Evolutionary conservation across 2,797 vertebrate genomes (phyloP), one percentile per base, ranked within the genome.

Genomic region (Epinephelus coioides): DNA sequence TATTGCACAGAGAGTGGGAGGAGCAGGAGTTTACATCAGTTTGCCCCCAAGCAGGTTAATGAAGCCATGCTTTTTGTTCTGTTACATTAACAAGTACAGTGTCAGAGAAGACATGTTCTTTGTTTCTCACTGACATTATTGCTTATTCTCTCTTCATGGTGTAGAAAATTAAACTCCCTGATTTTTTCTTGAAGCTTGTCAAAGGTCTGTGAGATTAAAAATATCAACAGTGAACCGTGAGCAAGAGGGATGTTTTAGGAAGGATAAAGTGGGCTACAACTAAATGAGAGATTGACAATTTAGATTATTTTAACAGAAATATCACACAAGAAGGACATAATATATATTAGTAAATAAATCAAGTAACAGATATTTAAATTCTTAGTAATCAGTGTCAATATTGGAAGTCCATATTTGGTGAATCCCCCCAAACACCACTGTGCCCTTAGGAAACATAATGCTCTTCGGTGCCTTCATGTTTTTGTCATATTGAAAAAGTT

Each of bases 121-220:
- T 69, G 65, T 49, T 17, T 47, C 27, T 6, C 40, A 27, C 6
- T 21, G n/a, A 53, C 21, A 61, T 89, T 89, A 89, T 89, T 91
- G 88, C 89, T 87, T 83, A 0, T 79, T 76, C 9, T 76, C 25
- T 77, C 25, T 55, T 73, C 19, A 17, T 18, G 5, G 2, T 27
- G 21, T 40, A 17, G 8, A 84, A 82, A 13, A 21, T 73, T 19
- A 70, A 78, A 77, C 53, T 88, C 84, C 89, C 83, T 91, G 89
- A 89, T 81, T 82, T 69, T 43, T 46, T 59, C 34, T 50, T 11
- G 15, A 1, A 69, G 25, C 43, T 56, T 25, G 1, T 68, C 1
- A 61, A 69, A 61, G 6, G 34, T 34, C 34, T 34, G 34, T 34
- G 34, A 34, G 34, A 34, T 34, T 34, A 34, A 34, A 34, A 34